These are phyloP conservation scores for Portunus trituberculatus DNA, from an alignment of 1,140 invertebrate genomes.

Conservation along the genomic window DNA sequence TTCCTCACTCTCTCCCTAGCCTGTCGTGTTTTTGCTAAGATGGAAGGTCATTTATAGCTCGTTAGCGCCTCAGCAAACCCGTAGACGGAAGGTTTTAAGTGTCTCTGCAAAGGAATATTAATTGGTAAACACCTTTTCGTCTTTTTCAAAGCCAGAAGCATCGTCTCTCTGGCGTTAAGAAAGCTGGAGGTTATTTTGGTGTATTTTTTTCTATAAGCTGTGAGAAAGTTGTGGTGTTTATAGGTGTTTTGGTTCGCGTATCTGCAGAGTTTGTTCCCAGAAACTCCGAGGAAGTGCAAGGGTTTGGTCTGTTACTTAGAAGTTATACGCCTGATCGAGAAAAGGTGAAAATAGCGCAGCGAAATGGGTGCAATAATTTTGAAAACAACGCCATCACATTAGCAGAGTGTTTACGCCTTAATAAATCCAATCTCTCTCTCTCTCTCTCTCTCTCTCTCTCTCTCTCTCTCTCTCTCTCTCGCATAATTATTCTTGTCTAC, in stretches of 20 bases:
- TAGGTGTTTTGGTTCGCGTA: background rate
- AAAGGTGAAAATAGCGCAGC: no score
- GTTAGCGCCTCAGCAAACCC: background rate
- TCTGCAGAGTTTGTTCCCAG: background rate
- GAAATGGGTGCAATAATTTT: no score
- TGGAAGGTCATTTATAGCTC: background rate
- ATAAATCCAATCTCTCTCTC: constrained; percentile 29
- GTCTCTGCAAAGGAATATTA: no score
- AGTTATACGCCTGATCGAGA: no score
- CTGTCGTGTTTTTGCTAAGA: background rate
- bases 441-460: background rate
- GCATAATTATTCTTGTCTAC: no score
- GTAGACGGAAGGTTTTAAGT: no score
- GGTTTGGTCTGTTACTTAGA: no score
- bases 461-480: background rate
- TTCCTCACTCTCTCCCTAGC: background rate
- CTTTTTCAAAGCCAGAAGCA: background rate
- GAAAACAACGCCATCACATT: no score
- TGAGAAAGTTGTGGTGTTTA: background rate
- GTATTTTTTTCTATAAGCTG: background rate
- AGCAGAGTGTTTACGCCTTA: background rate
- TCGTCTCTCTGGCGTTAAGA: no score
- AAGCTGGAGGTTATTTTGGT: no score
- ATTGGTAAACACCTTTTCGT: background rate
- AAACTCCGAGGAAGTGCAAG: no score